Evolutionary conservation across 2,113 vertebrate species (phyloP).

Genomic region (Serilophus lunatus): DNA sequence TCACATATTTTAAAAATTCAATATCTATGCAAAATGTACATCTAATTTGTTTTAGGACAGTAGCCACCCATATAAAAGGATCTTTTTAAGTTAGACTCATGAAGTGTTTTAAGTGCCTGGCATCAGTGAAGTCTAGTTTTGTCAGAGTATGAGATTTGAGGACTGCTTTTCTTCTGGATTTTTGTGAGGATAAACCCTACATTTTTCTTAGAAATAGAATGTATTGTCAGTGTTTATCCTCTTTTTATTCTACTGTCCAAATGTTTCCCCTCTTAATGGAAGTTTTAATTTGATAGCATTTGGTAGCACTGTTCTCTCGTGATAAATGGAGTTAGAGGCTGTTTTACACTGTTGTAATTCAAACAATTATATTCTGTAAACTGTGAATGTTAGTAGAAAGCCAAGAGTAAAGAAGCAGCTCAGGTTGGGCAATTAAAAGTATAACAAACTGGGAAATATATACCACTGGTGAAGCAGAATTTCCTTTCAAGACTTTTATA

Average conservation of each 20-base stretch:
- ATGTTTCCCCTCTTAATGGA: not conserved
- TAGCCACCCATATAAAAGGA: not conserved
- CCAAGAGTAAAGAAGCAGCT: not conserved
- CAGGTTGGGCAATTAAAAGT: not conserved
- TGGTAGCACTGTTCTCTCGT: not conserved
- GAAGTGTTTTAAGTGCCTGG: not conserved
- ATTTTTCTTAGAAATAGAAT: not conserved
- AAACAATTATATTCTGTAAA: not conserved
- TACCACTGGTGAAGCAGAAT: not conserved
- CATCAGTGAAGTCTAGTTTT: not conserved
- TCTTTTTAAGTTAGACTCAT: not conserved
- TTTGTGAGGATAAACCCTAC: not conserved
- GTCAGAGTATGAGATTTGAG: not conserved
- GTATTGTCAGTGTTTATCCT: not conserved
- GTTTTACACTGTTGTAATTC: slow-evolving; percentile 3
- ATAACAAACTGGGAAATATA: not conserved
- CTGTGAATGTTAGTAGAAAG: not conserved
- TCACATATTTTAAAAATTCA: not conserved
- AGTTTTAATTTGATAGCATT: not conserved
- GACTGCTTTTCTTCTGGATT: not conserved
- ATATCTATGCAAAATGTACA: not conserved
- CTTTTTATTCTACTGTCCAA: not conserved
- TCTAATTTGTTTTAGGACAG: not conserved
- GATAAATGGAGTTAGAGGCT: not conserved
- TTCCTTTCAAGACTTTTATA: not conserved